phyloP scores from a whole-genome alignment of 2,113 vertebrate species.

The Passer domesticus region DNA sequence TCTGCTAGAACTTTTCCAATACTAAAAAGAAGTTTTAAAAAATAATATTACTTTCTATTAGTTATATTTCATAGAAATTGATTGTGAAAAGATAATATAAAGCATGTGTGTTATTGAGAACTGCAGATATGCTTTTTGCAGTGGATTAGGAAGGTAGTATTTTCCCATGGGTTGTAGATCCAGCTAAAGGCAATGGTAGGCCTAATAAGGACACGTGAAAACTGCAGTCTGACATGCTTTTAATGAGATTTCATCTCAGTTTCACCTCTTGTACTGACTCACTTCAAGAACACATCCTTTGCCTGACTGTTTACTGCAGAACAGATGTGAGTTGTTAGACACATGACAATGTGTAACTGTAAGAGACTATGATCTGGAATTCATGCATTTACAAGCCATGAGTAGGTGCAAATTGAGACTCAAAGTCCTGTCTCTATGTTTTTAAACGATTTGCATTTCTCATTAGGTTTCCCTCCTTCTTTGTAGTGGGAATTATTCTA shows the following conservation, averaged over 20 bases:
- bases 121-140: background rate
- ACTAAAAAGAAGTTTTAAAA: background rate
- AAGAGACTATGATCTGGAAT: background rate
- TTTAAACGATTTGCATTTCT: background rate
- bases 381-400: background rate
- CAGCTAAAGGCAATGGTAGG: background rate
- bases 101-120: background rate
- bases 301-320: background rate
- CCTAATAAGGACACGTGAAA: background rate
- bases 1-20: background rate
- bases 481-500: background rate
- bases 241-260: background rate
- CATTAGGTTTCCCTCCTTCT: background rate
- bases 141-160: background rate
- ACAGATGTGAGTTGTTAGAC: background rate
- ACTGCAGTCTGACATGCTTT: background rate
- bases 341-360: background rate
- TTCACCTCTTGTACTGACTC: background rate
- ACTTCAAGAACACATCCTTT: background rate
- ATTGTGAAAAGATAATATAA: background rate
- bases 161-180: background rate
- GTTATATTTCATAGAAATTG: background rate
- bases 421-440: background rate
- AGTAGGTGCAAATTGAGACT: background rate
- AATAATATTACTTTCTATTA: background rate